Evolutionary conservation across 1,140 invertebrate species (phyloP).

Genomic region (Drosophila bocki): DNA sequence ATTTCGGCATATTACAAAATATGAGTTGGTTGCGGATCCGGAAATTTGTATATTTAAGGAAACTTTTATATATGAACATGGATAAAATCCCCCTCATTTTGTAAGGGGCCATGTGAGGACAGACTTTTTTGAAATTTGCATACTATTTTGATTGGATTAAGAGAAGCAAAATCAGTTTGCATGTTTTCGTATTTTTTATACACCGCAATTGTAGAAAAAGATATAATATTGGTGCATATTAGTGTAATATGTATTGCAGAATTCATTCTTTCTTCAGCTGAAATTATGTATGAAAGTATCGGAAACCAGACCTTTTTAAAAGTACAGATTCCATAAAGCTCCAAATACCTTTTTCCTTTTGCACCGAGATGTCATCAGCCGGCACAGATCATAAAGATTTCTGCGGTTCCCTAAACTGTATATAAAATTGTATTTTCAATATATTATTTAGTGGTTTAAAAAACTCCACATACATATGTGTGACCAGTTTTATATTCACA

Average conservation of each 20-base stretch:
- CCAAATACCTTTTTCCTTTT: too few species aligned
- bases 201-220: background rate
- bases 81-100: background rate
- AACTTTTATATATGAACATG: constrained; percentile 13
- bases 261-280: background rate
- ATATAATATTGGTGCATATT: too few species aligned
- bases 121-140: constrained; percentile 56
- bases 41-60: constrained; percentile 53
- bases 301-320: too few species aligned
- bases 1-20: constrained; percentile 65
- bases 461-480: too few species aligned
- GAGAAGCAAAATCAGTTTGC: background rate
- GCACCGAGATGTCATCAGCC: too few species aligned
- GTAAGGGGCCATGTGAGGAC: constrained; percentile 15
- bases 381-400: too few species aligned
- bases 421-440: too few species aligned
- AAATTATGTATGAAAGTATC: too few species aligned
- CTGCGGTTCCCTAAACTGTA: too few species aligned
- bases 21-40: constrained; percentile 36
- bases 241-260: background rate
- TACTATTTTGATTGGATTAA: constrained; percentile 35
- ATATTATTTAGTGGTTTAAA: too few species aligned
- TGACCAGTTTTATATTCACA: too few species aligned
- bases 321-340: too few species aligned
- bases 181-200: background rate